These are phyloP conservation scores for Rhagologus leucostigma DNA, from an alignment of 2,113 vertebrate genomes.

Conservation along the genomic window DNA sequence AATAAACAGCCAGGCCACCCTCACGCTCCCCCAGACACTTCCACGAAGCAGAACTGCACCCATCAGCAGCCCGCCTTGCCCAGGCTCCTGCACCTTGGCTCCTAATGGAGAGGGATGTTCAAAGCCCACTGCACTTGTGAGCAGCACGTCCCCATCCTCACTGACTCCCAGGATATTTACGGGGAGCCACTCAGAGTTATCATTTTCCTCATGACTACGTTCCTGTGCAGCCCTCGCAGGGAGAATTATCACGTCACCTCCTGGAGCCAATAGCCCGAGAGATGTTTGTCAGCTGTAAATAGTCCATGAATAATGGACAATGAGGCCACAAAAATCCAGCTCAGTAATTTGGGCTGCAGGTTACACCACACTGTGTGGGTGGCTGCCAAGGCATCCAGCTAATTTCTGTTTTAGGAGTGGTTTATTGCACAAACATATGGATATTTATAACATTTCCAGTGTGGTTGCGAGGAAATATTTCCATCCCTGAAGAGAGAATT, in stretches of 20 bases:
- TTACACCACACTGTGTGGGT: background rate
- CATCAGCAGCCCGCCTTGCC: background rate
- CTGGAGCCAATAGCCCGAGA: background rate
- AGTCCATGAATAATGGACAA: slow-evolving; percentile 2
- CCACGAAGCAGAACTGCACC: background rate
- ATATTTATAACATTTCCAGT: background rate
- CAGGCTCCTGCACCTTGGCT: background rate
- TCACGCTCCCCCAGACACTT: background rate
- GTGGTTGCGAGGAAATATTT: background rate
- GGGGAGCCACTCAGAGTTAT: background rate
- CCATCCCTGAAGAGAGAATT: background rate
- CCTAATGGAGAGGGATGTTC: background rate
- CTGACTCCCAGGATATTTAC: background rate
- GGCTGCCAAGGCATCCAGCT: background rate
- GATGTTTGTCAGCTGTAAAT: slow-evolving; percentile 16
- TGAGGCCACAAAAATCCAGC: background rate
- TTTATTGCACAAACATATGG: background rate
- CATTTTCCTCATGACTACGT: background rate
- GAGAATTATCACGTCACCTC: slow-evolving; percentile 11
- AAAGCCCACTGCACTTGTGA: background rate
- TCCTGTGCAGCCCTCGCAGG: background rate
- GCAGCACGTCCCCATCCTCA: background rate
- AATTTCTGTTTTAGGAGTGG: background rate
- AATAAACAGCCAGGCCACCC: background rate
- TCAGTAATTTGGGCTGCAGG: background rate